A percentile compares a stretch with the other conserved stretches of the same genome.
phyloP scores from a whole-genome alignment of 2,888 invertebrate species.

The Apodemia zela region DNA sequence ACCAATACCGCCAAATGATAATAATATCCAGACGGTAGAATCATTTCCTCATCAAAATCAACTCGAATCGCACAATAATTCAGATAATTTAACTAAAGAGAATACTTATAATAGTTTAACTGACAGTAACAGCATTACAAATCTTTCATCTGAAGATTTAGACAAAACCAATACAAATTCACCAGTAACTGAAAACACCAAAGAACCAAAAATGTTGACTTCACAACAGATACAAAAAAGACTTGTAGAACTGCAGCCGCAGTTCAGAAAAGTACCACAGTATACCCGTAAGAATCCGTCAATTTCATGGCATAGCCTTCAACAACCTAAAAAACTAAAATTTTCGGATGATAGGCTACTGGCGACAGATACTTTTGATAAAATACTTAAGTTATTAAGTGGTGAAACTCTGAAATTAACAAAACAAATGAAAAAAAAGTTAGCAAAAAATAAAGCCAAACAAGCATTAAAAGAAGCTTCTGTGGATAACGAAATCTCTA shows the following conservation, averaged over 20 bases:
- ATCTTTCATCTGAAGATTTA: too few relatives aligned
- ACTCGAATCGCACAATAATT: too few relatives aligned
- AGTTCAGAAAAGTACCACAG: neutral
- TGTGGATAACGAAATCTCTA: too few relatives aligned
- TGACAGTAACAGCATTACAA: too few relatives aligned
- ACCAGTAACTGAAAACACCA: too few relatives aligned
- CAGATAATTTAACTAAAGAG: too few relatives aligned
- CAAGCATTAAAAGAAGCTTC: too few relatives aligned
- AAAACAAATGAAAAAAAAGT: neutral
- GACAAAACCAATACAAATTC: too few relatives aligned
- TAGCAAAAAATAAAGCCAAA: neutral
- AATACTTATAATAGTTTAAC: too few relatives aligned
- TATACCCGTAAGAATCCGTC: neutral
- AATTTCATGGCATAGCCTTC: conserved; percentile 20
- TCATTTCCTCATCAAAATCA: neutral
- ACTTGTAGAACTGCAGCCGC: neutral
- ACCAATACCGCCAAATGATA: neutral
- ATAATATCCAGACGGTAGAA: neutral
- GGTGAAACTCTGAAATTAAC: neutral
- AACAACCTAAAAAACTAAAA: neutral
- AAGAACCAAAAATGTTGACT: neutral
- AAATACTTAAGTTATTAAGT: conserved; percentile 50
- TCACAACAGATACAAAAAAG: neutral
- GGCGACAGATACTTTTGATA: conserved; percentile 54
- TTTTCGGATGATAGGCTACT: conserved; percentile 36